Evolutionary conservation across 2,113 vertebrate genomes (phyloP).

Genomic region (Zapus hudsonius): DNA sequence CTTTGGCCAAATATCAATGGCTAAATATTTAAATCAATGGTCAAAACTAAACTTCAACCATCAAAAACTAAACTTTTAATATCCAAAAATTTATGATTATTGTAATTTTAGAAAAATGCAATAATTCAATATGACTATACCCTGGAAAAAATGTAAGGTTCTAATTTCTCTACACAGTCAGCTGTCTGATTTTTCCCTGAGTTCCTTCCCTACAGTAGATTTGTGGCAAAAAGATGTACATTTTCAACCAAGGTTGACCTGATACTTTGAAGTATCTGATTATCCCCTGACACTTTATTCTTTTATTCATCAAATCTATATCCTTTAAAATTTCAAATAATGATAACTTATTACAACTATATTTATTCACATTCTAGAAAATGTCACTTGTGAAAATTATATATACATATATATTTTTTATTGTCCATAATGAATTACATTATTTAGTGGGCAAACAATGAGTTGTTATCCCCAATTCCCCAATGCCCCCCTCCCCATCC

Average conservation of each 20-base stretch:
- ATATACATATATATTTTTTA: too few relatives aligned
- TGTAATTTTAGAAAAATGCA: not conserved
- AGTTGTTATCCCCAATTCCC: too few relatives aligned
- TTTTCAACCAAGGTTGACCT: not conserved
- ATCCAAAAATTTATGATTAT: not conserved
- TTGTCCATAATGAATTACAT: too few relatives aligned
- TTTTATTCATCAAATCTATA: not conserved
- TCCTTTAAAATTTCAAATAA: not conserved
- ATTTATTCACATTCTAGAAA: not conserved
- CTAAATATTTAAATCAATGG: not conserved
- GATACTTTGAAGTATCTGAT: not conserved
- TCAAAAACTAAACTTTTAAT: not conserved
- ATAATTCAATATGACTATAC: not conserved
- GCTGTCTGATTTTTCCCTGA: not conserved
- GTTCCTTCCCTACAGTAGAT: not conserved
- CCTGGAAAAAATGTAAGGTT: not conserved
- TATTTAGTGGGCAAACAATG: too few relatives aligned
- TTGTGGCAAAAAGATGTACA: not conserved
- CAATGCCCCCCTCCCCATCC: too few relatives aligned
- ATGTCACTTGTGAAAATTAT: not conserved
- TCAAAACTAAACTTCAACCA: not conserved
- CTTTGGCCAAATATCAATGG: not conserved
- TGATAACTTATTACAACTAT: not conserved
- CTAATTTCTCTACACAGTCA: not conserved
- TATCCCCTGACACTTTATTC: not conserved